These are phyloP conservation scores for Ctenosaura bakeri DNA, from an alignment of 2,797 vertebrate species.

Conservation along the genomic window DNA sequence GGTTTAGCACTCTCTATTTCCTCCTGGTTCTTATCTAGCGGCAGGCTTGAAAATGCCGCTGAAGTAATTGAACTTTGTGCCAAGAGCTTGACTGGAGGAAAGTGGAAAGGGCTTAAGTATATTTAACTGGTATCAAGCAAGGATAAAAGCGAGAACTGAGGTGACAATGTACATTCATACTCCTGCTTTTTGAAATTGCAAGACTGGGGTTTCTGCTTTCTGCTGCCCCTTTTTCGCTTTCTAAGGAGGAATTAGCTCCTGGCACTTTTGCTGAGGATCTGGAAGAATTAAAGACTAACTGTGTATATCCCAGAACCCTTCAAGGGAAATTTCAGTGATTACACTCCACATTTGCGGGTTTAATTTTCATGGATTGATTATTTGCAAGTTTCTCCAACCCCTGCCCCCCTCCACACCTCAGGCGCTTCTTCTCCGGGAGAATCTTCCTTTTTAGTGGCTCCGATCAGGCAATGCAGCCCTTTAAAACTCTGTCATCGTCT, in stretches of 20 bases:
- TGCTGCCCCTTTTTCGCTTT: not conserved
- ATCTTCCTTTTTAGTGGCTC: too few species aligned
- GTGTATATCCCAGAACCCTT: not conserved
- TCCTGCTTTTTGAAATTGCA: slow-evolving; percentile 43
- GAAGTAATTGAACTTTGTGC: not conserved
- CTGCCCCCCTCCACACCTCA: too few species aligned
- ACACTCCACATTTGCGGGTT: not conserved
- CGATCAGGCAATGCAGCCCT: too few species aligned
- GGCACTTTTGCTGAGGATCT: not conserved
- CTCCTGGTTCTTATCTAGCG: not conserved
- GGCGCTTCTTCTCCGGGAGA: too few species aligned
- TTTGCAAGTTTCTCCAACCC: too few species aligned
- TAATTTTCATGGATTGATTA: too few species aligned
- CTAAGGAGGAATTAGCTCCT: not conserved
- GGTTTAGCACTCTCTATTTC: not conserved
- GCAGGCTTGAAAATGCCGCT: slow-evolving; percentile 1
- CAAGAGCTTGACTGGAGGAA: not conserved
- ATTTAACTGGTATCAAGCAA: not conserved
- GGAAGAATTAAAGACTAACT: not conserved
- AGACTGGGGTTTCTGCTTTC: not conserved
- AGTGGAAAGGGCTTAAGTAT: not conserved
- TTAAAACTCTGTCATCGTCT: too few species aligned
- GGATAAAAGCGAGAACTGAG: slow-evolving; percentile 37
- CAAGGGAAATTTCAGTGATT: not conserved
- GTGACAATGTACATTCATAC: not conserved